Evolutionary conservation across 2,888 invertebrate genomes (phyloP).

Genomic region (Eulithis testata): DNA sequence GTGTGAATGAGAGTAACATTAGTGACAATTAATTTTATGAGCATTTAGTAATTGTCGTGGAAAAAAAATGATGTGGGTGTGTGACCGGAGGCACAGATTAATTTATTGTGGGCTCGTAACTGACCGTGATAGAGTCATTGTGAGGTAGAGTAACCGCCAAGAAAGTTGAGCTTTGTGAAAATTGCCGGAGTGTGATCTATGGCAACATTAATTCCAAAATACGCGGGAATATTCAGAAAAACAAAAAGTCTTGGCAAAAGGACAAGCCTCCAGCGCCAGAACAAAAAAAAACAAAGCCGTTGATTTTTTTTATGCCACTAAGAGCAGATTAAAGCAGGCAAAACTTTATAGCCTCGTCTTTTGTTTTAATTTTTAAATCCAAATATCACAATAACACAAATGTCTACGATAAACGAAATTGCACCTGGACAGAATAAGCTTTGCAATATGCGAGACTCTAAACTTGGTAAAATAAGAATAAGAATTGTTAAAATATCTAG

Average conservation of each 20-base stretch:
- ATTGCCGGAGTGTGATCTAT: too few relatives aligned
- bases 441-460: not conserved
- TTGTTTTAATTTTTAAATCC: too few relatives aligned
- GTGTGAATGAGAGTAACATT: slow-evolving; percentile 67
- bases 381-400: too few relatives aligned
- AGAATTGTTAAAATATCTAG: not conserved
- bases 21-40: slow-evolving; percentile 79
- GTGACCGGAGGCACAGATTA: slow-evolving; percentile 39
- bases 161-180: too few relatives aligned
- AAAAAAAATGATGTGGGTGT: slow-evolving; percentile 74
- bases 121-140: not conserved
- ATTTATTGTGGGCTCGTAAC: slow-evolving; percentile 28
- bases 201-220: too few relatives aligned
- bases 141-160: not conserved
- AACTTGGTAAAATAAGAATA: not conserved
- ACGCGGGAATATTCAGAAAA: too few relatives aligned
- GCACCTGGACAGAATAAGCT: slow-evolving; percentile 40
- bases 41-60: slow-evolving; percentile 77
- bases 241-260: too few relatives aligned
- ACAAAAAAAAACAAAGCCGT: too few relatives aligned
- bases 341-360: too few relatives aligned
- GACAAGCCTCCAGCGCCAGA: too few relatives aligned
- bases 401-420: slow-evolving; percentile 24
- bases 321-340: too few relatives aligned
- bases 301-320: too few relatives aligned